Evolutionary conservation across 2,113 vertebrate genomes (phyloP), one percentile per base, ranked within the genome.

Genomic region (Odobenus rosmarus): DNA sequence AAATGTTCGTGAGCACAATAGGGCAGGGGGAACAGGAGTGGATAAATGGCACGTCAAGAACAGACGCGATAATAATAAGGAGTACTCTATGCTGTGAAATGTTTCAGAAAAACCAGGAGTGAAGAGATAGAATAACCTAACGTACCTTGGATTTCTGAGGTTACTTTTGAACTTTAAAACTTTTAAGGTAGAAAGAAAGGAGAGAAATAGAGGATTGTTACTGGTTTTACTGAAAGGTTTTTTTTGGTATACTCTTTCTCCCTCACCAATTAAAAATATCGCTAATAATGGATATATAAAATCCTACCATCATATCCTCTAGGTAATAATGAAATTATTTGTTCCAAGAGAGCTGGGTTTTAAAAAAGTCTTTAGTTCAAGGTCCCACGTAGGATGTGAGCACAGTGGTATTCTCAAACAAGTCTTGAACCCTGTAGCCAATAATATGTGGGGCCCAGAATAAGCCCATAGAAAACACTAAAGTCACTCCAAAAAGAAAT

Each of bases 1-100:
- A 57, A 28, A 42, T 0, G 26, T n/a, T 4, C 14, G 0, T 42
- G 28, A 14, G 11, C 1, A 53, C 21, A 14, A 2, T 13, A n/a
- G 39, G 51, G 31, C 23, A 0, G 7, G 61, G 18, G 57, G 67
- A 36, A 23, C 4, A 1, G 2, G 11, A 91, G 53, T 62, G 62
- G 26, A 16, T 39, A 74, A 85, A 42, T 42, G 5, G 21, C 39
- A 46, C 13, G 21, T 76, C 14, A 81, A 76, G 18, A n/a, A 0
- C 14, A 82, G 39, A n/a, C 10, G 39, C 49, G 24, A 49, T 62
- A 53, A 62, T 13, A 42, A 28, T 1, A 18, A 87, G 46, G 49
- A 46, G 57, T 26, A 9, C 11, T 21, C 21, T 2, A n/a, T 7
- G 15, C 10, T 42, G 6, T 10, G 42, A 76, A 64, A 39, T 55